A percentile compares a stretch with the other conserved stretches of the same genome.
Conservation (phyloP, 2,113 vertebrate genomes). For the Macheiramphus alcinus region DNA sequence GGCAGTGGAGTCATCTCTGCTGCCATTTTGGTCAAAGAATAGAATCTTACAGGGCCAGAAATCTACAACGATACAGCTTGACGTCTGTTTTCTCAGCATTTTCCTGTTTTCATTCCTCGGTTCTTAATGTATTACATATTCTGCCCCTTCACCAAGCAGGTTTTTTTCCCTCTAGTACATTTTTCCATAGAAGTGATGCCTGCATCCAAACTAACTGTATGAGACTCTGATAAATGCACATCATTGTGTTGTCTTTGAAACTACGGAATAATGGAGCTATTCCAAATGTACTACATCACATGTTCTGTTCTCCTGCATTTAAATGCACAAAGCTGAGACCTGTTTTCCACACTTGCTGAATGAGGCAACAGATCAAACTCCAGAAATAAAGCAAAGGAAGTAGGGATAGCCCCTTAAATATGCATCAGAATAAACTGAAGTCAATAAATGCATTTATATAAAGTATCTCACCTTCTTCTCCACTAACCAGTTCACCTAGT, state of each 20-base stretch:
- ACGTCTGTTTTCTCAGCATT: neutral
- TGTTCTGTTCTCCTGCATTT: neutral
- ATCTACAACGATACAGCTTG: neutral
- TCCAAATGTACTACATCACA: neutral
- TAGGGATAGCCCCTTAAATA: neutral
- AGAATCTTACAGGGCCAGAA: neutral
- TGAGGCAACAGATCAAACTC: neutral
- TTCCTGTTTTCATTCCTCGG: neutral
- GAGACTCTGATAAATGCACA: neutral
- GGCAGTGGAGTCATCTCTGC: neutral
- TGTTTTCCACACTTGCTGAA: neutral
- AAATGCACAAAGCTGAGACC: neutral
- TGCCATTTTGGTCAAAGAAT: neutral
- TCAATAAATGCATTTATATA: neutral
- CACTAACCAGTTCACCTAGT: conserved; percentile 82
- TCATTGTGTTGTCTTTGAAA: neutral
- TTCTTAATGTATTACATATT: neutral
- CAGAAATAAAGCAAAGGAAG: neutral
- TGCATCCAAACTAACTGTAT: neutral
- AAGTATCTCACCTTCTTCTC: conserved; percentile 86
- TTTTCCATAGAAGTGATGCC: neutral
- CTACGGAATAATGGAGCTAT: neutral
- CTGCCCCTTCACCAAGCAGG: neutral
- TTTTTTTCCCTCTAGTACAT: neutral
- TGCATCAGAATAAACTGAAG: neutral